Percentiles rank a stretch among this genome's conserved stretches.
Conservation (phyloP, 1,140 invertebrate species). For the Mycetomoellerius zeteki region DNA sequence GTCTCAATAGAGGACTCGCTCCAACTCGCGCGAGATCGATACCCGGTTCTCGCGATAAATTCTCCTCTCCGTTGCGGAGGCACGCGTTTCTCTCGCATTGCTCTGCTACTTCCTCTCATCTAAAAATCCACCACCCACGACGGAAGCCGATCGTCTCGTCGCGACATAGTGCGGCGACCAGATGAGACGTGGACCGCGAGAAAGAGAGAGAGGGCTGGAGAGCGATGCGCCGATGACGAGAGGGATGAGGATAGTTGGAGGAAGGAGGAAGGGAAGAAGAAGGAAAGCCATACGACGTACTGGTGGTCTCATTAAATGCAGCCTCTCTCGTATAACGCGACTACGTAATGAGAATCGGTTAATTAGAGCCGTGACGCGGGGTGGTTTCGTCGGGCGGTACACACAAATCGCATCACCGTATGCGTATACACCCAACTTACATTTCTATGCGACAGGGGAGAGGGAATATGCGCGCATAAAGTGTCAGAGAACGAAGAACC, state of each 20-base stretch:
- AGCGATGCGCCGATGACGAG: background rate
- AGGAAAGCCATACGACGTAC: constrained; percentile 71
- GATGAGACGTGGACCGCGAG: constrained; percentile 23
- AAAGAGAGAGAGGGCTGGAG: background rate
- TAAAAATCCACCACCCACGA: constrained; percentile 61
- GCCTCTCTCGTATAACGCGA: constrained; percentile 75
- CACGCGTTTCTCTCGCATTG: constrained; percentile 14
- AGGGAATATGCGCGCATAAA: constrained; percentile 51
- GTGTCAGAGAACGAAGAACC: constrained; percentile 51
- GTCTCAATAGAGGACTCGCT: background rate
- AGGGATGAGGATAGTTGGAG: background rate
- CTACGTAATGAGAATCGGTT: constrained; percentile 85
- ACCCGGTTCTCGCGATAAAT: constrained; percentile 31
- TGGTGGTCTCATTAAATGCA: constrained; percentile 85
- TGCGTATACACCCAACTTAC: constrained; percentile 64
- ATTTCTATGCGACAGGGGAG: constrained; percentile 28
- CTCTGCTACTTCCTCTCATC: background rate
- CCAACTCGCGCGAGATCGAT: constrained; percentile 40
- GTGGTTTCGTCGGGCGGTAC: constrained; percentile 68
- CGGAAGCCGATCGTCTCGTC: constrained; percentile 48
- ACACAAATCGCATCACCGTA: constrained; percentile 60
- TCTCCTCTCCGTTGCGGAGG: constrained; percentile 24
- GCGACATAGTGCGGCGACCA: constrained; percentile 33
- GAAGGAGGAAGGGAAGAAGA: constrained; percentile 18
- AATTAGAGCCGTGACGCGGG: constrained; percentile 81